These are phyloP conservation scores for Drosophila setifemur DNA, from an alignment of 1,140 invertebrate genomes.

Conservation along the genomic window DNA sequence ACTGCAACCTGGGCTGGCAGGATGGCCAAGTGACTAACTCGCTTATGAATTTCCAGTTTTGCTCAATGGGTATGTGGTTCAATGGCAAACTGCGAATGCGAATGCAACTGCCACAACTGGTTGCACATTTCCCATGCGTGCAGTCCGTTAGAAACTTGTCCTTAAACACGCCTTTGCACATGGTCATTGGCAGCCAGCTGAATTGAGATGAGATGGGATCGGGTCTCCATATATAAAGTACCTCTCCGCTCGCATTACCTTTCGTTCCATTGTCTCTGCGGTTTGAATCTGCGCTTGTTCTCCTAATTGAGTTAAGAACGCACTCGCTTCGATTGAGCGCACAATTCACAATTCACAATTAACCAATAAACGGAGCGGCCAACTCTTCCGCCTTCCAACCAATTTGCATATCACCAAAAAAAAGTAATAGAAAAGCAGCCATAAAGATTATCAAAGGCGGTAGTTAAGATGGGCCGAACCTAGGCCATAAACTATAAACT, in stretches of 20 bases:
- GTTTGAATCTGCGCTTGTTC: slow-evolving; percentile 3
- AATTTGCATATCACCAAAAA: slow-evolving; percentile 44
- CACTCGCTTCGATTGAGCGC: slow-evolving; percentile 58
- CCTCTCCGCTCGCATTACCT: slow-evolving; percentile 21
- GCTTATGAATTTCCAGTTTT: slow-evolving; percentile 71
- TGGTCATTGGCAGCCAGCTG: slow-evolving; percentile 38
- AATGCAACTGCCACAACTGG: slow-evolving; percentile 54
- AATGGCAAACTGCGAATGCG: slow-evolving; percentile 61
- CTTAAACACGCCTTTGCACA: slow-evolving; percentile 45
- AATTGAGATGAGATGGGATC: not conserved
- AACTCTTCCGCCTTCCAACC: slow-evolving; percentile 60
- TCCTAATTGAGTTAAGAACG: slow-evolving; percentile 13
- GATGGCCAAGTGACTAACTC: slow-evolving; percentile 46
- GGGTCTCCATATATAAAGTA: too few relatives aligned
- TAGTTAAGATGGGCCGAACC: slow-evolving; percentile 28
- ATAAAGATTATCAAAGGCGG: slow-evolving; percentile 66
- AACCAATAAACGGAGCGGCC: not conserved
- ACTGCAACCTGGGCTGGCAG: slow-evolving; percentile 3
- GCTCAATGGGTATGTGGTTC: slow-evolving; percentile 76
- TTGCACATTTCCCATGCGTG: slow-evolving; percentile 78
- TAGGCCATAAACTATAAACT: slow-evolving; percentile 43
- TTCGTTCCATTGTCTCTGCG: slow-evolving; percentile 42
- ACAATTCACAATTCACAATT: slow-evolving; percentile 48
- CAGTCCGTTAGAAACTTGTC: slow-evolving; percentile 70
- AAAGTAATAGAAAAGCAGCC: slow-evolving; percentile 9